These are phyloP conservation scores for Galendromus occidentalis DNA, from an alignment of 1,140 invertebrate genomes.

Conservation along the genomic window DNA sequence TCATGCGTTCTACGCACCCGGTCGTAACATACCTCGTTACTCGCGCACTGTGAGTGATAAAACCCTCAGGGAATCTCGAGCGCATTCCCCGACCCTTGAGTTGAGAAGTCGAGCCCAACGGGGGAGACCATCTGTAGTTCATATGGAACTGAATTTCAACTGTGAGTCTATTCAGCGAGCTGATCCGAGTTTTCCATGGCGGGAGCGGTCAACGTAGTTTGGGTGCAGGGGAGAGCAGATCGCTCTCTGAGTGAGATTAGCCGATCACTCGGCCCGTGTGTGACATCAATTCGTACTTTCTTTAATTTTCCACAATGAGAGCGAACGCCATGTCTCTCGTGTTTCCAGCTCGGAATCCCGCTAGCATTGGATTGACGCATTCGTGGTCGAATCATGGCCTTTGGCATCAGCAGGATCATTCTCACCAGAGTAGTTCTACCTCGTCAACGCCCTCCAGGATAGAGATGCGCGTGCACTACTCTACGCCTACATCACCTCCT, in stretches of 20 bases:
- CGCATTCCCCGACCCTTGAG: no score
- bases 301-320: no score
- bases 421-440: background rate
- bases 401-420: background rate
- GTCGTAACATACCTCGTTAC: background rate
- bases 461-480: constrained; percentile 7
- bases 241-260: no score
- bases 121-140: background rate
- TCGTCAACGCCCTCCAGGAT: background rate
- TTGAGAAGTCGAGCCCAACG: background rate
- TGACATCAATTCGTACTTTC: no score
- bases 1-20: background rate
- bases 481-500: background rate
- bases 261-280: no score
- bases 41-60: background rate
- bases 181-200: no score
- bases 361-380: background rate
- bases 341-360: background rate
- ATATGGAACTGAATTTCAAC: constrained; percentile 1
- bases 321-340: no score
- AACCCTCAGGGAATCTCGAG: background rate
- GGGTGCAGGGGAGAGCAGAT: no score
- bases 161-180: background rate
- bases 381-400: constrained; percentile 9
- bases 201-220: no score